phyloP scores from a whole-genome alignment of 2,113 vertebrate genomes.

The Oreocharis arfaki region DNA sequence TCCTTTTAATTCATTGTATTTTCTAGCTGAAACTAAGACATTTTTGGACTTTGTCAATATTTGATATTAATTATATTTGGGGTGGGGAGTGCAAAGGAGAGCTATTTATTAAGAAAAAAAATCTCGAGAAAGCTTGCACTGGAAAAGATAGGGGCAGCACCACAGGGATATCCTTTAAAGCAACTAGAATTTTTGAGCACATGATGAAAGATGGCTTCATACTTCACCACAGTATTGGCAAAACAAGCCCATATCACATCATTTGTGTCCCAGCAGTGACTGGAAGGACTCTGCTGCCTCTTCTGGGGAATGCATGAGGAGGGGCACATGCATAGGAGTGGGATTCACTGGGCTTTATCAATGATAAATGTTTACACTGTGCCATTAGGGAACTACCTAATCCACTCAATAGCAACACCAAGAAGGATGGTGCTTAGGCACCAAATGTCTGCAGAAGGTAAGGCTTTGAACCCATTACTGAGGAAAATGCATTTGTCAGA shows the following conservation, averaged over 20 bases:
- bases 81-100: not conserved
- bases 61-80: not conserved
- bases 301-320: not conserved
- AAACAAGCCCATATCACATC: not conserved
- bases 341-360: not conserved
- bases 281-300: not conserved
- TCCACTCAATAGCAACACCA: not conserved
- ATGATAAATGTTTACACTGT: not conserved
- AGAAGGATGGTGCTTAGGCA: not conserved
- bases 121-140: not conserved
- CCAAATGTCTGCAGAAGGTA: not conserved
- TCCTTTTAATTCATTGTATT: slow-evolving; percentile 3
- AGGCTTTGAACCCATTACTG: not conserved
- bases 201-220: not conserved
- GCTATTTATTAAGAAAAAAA: not conserved
- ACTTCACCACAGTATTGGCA: not conserved
- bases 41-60: not conserved
- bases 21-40: not conserved
- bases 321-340: not conserved
- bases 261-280: not conserved
- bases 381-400: not conserved
- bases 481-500: not conserved
- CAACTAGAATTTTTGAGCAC: not conserved
- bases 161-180: not conserved
- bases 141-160: not conserved